Base-by-base conservation (phyloP, 2,888 invertebrate genomes). In the Lycocerus yunnanus region DNA sequence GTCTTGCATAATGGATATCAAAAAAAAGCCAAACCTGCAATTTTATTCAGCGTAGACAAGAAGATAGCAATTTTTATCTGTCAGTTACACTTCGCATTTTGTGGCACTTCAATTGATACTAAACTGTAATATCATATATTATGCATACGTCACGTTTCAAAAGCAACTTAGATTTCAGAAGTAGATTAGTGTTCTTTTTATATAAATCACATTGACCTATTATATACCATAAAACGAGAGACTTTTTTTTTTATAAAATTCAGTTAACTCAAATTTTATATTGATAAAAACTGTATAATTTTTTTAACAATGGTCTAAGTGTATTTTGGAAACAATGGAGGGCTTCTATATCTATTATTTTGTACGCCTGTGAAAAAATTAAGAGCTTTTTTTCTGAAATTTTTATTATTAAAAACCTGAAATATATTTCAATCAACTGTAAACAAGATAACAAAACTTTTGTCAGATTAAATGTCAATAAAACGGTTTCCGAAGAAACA, bases 51-150 rank as follows among this genome's bases (percentile, higher is more conserved):
- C 24, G 27, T 71, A 75, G 68, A 75, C 71, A 75, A 68, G 71
- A 65, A 74, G 66, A 68, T 69, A 58, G 72, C 69, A 75, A 72
- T 75, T 75, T 75, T 72, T 75, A 75, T 72, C 67, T 72, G 75
- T 72, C 75, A 75, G 72, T 69, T 68, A 67, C 72, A 75, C 69
- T 75, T 72, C 75, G 43, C 69, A 58, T 75, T 72, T 72, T 66
- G 66, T 72, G 72, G 66, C 75, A 72, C 72, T 69, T 72, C 69
- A 72, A 69, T 72, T 72, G 75, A 75, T 75, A 72, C 60, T 66
- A 75, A 71, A 60, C 72, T 68, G 61, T 72, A 72, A 72, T 72
- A 43, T 72, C 68, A 69, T 72, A 69, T 72, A 69, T 72, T 72
- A 72, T 72, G 69, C 72, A 72, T 69, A 65, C 67, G 63, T 59